phyloP scores from a whole-genome alignment of 2,797 vertebrate genomes.

The Anolis apletophallus region DNA sequence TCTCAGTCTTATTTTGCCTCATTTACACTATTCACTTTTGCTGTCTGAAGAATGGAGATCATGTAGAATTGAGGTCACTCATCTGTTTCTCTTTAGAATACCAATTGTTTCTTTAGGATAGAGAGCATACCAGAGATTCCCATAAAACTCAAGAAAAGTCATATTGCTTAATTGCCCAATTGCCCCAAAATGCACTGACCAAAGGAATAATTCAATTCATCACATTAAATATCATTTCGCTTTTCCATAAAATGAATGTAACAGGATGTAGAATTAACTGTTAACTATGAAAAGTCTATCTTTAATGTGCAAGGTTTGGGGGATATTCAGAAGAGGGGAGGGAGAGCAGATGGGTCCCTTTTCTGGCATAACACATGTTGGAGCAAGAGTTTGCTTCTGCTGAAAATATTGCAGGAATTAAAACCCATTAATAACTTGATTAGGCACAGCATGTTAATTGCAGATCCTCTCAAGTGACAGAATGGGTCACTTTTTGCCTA shows the following conservation, averaged over 20 bases:
- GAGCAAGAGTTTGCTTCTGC: constrained; percentile 36
- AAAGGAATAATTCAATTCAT: constrained; percentile 21
- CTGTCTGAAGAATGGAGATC: background rate
- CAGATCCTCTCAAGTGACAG: constrained; percentile 45
- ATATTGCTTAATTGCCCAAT: constrained; percentile 5
- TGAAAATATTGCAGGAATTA: constrained; percentile 55
- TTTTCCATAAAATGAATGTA: constrained; percentile 58
- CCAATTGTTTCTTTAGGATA: background rate
- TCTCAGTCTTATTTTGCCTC: background rate
- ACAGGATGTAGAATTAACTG: constrained; percentile 52
- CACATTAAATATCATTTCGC: background rate
- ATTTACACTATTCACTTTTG: background rate
- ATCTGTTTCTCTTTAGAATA: background rate
- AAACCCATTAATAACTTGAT: constrained; percentile 33
- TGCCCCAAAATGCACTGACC: background rate
- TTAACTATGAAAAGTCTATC: background rate
- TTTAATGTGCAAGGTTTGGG: constrained; percentile 20
- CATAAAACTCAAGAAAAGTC: constrained; percentile 19
- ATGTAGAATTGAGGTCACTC: background rate
- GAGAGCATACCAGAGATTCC: constrained; percentile 1
- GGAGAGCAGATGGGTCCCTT: constrained; percentile 51
- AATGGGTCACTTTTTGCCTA: constrained; percentile 34
- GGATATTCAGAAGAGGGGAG: background rate
- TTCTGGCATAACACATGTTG: constrained; percentile 3
- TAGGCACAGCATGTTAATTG: constrained; percentile 45